Evolutionary conservation across 53 echinoderm and acorn worm genomes (phyloP), one percentile per base, ranked within the genome.

Genomic region (Antedon mediterranea): DNA sequence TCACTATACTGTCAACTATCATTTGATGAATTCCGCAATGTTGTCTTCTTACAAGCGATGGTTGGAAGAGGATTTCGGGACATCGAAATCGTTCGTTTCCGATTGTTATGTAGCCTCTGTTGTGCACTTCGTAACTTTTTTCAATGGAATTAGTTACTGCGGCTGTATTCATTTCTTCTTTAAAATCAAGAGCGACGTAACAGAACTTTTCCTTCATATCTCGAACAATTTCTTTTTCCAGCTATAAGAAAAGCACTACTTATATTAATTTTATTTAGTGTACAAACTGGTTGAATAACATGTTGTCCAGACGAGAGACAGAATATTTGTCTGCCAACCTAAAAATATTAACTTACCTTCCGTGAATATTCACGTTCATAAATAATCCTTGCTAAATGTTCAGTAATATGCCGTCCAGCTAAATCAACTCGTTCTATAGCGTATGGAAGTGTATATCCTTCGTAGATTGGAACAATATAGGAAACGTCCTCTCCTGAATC

Each of bases 181-280:
- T 90, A 75, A 90, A 93, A 84, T 93, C 93, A 31, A 90, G 85
- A 29, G 93, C 93, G 28, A 87, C 87, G 83, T 93, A 93, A 79
- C 81, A 75, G 15, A 93, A 88, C 75, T 93, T 93, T 84, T 93
- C 93, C 72, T 93, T 93, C 85, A 93, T 90, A 88, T 93, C 93
- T 79, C 93, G 93, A 23, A 93, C 93, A 44, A 93, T 93, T 88
- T 93, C 93, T 71, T 88, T 74, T 79, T 93, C 93, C n/a, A 72
- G 93, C 93, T 93, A 88, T 34, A 28, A 78, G 78, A 70, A 29
- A 30, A 82, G 5, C 42, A 28, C 0, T 43, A 79, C 8, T 41
- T 0, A 37, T 73, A 30, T 6, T 74, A 32, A 15, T 8, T 37
- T 37, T 37, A 4, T 37, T 37, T 6, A 6, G 11, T 6, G 37